Evolutionary conservation across 2,797 vertebrate genomes (phyloP), one percentile per base, ranked within the genome.

Genomic region (Fistularia commersonii): DNA sequence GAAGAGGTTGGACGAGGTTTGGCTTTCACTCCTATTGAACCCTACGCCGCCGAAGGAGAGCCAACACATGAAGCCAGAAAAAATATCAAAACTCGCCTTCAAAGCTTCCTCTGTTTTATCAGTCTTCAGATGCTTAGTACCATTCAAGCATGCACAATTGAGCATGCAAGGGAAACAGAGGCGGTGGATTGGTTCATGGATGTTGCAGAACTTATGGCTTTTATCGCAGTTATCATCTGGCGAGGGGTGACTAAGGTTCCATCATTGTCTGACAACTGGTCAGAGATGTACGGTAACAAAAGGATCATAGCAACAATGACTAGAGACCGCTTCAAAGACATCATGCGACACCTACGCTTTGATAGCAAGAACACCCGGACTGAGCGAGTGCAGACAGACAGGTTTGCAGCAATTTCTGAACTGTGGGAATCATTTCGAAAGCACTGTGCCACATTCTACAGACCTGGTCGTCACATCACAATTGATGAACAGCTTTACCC

Each of bases 371-470:
- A 1, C 32, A 57, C 40, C 0, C 39, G 39, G 13, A 32, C 5
- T 13, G 14, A 49, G 9, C 14, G 34, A 48, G 15, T 11, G 1
- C 1, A 32, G 57, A 46, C 32, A 8, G 43, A 60, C 8, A 41
- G 13, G 38, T 52, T 60, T 53, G 44, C 32, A 11, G 59, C 39
- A 39, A 14, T 54, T 10, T 55, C 51, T 4, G 8, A 48, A 11
- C 1, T 45, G 11, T 54, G 45, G 45, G 10, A 31, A 7, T 54
- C 12, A 1, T 48, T 54, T 13, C 45, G 38, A 3, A 8, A 14
- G 7, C 44, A 54, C 45, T 54, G 51, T 45, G 44, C 54, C 31
- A 8, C 40, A 15, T 61, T 23, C 7, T 61, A 48, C 39, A 42
- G 14, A 8, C 51, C 51, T 3, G 38, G 57, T 3, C 13, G 14